Base-by-base conservation (phyloP, 2,888 invertebrate genomes). In the Oxytorus armatus region DNA sequence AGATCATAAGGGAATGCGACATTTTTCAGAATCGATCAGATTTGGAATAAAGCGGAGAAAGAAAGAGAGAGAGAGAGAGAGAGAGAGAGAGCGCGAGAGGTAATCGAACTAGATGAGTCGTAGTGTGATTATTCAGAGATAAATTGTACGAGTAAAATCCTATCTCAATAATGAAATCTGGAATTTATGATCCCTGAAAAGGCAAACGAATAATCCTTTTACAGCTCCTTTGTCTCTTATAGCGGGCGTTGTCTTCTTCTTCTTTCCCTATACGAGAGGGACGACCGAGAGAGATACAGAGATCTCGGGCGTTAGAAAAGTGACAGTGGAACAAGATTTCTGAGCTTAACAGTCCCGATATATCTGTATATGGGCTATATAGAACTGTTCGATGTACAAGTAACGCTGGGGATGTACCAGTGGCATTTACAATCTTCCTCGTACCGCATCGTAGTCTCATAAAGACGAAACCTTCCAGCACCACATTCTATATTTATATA, bases 361-460 rank as follows among this genome's bases (percentile, higher is more conserved):
- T 63, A 55, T 23, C 16, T 61, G 21, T 61, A 51, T 11, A 61
- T 57, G 44, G 14, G 25, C 10, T 16, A 11, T 44, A 14, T 16
- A 55, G 33, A 70, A 47, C 16, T 33, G 47, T 33, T 70, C 57
- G 47, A 65, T 53, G n/a, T 57, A 66, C 57, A 33, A 42, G 29
- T 63, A 72, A 68, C 39, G 66, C 65, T 66, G 42, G 74, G 79
- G 83, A 83, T 83, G 83, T 79, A 65, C 83, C 77, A 81, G 79
- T 83, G 83, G 83, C 83, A 83, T 83, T 83, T 83, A 81, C 78
- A 57, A 76, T 77, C 69, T 70, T 74, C 65, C 72, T 74, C 33
- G 70, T 76, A 68, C 65, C 61, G 18, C 39, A 18, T 29, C 10
- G 39, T 61, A 61, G 53, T 55, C 51, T 18, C 63, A 33, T 59